phyloP scores from a whole-genome alignment of 2,113 vertebrate species.

The Notarius lentiginosus region DNA sequence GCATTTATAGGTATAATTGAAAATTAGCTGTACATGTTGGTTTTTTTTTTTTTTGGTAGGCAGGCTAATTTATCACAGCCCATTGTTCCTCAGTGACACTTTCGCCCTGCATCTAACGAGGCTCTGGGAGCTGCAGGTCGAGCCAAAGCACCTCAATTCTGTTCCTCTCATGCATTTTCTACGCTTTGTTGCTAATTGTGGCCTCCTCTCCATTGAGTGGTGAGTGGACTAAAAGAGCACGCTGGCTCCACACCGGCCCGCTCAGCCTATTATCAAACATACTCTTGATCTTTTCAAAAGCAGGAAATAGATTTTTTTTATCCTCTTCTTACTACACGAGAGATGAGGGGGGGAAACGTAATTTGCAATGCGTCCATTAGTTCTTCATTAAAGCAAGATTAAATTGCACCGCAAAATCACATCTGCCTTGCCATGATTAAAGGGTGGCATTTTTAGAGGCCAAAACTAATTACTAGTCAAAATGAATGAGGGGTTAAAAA shows the following conservation, averaged over 20 bases:
- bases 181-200: slow-evolving; percentile 94
- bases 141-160: slow-evolving; percentile 87
- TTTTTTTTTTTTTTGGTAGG: slow-evolving; percentile 66
- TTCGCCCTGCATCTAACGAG: slow-evolving; percentile 96
- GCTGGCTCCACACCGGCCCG: slow-evolving; percentile 95
- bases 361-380: slow-evolving; percentile 99
- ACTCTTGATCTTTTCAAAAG: slow-evolving; percentile 99
- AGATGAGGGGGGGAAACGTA: slow-evolving; percentile 88
- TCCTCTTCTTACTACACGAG: slow-evolving; percentile 65
- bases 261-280: slow-evolving; percentile 99
- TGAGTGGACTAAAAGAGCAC: slow-evolving; percentile 98
- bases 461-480: slow-evolving; percentile 99
- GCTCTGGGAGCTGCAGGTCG: slow-evolving; percentile 87
- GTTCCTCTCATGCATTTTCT: slow-evolving; percentile 86
- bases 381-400: slow-evolving; percentile 99
- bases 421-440: slow-evolving; percentile 99
- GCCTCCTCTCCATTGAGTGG: slow-evolving; percentile 99
- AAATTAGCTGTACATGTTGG: slow-evolving; percentile 95
- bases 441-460: slow-evolving; percentile 99
- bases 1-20: slow-evolving; percentile 99
- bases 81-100: slow-evolving; percentile 98
- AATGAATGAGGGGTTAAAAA: slow-evolving; percentile 94
- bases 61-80: slow-evolving; percentile 98
- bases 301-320: slow-evolving; percentile 95
- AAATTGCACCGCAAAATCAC: slow-evolving; percentile 99